phyloP scores from a whole-genome alignment of 2,888 invertebrate species.

The Plusia festucae region DNA sequence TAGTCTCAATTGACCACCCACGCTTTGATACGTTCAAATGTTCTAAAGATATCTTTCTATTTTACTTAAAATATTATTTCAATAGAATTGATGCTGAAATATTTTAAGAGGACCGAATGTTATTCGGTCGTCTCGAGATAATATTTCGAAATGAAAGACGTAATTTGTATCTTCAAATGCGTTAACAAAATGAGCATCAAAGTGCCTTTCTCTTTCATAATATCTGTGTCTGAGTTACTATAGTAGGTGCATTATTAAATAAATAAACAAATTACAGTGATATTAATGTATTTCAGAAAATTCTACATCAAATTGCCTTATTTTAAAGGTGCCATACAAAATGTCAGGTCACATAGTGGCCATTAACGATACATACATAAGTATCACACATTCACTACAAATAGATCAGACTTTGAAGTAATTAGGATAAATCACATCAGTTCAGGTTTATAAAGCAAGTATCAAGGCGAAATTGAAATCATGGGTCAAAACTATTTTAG shows the following conservation, averaged over 20 bases:
- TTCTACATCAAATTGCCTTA: constrained; percentile 39
- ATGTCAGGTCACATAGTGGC: constrained; percentile 45
- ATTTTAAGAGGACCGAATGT: too few relatives aligned
- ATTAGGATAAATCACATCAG: constrained; percentile 44
- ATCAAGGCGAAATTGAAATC: constrained; percentile 16
- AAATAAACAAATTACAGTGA: constrained; percentile 13
- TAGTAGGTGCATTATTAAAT: not conserved
- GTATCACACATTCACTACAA: constrained; percentile 61
- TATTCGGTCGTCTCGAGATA: too few relatives aligned
- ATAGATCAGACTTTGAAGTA: constrained; percentile 59
- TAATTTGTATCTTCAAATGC: too few relatives aligned
- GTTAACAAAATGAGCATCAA: too few relatives aligned
- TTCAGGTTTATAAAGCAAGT: constrained; percentile 21
- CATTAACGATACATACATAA: constrained; percentile 51
- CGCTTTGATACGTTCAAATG: constrained; percentile 12
- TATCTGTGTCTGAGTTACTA: too few relatives aligned
- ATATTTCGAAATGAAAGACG: not conserved
- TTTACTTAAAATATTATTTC: not conserved
- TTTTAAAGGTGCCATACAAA: constrained; percentile 61
- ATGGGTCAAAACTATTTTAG: not conserved
- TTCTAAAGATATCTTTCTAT: not conserved
- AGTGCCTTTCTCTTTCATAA: too few relatives aligned
- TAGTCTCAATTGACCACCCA: constrained; percentile 24
- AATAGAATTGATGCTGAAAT: not conserved
- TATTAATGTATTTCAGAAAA: constrained; percentile 52